phyloP scores from a whole-genome alignment of 2,113 vertebrate genomes.

The Dasyornis broadbenti region DNA sequence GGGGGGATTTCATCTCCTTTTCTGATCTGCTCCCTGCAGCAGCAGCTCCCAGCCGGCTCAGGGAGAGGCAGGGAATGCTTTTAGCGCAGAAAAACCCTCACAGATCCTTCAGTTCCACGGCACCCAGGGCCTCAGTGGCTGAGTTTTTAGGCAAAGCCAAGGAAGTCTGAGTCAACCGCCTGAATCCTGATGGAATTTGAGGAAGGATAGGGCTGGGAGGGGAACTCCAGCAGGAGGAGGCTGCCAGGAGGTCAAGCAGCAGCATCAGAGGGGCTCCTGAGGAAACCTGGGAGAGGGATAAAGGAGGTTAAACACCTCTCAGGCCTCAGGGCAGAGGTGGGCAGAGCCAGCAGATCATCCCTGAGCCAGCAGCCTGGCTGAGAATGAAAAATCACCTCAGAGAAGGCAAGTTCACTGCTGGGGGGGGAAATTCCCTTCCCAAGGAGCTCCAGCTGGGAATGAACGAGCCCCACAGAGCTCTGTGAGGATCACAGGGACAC shows the following conservation, averaged over 20 bases:
- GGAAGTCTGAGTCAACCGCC: neutral
- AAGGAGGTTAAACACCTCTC: neutral
- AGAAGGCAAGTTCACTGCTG: neutral
- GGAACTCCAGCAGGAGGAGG: neutral
- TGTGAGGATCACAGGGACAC: neutral
- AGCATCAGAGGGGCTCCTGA: neutral
- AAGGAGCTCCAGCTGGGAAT: neutral
- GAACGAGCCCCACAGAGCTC: neutral
- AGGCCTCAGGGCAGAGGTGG: neutral
- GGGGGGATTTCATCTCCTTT: neutral
- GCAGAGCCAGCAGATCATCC: neutral
- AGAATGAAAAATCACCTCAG: neutral
- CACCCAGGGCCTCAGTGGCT: neutral
- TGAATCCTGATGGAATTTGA: accelerated
- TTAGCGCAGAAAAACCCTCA: neutral
- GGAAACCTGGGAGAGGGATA: neutral
- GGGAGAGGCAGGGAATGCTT: neutral
- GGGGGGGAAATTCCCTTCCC: neutral
- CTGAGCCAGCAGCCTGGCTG: neutral
- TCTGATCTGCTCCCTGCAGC: neutral
- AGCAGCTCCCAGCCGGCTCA: neutral
- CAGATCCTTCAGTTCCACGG: accelerated
- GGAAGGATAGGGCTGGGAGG: neutral
- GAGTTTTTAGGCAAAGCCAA: neutral
- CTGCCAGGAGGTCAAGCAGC: neutral